These are phyloP conservation scores for Choloepus didactylus DNA, from an alignment of 2,797 vertebrate species.

Conservation along the genomic window DNA sequence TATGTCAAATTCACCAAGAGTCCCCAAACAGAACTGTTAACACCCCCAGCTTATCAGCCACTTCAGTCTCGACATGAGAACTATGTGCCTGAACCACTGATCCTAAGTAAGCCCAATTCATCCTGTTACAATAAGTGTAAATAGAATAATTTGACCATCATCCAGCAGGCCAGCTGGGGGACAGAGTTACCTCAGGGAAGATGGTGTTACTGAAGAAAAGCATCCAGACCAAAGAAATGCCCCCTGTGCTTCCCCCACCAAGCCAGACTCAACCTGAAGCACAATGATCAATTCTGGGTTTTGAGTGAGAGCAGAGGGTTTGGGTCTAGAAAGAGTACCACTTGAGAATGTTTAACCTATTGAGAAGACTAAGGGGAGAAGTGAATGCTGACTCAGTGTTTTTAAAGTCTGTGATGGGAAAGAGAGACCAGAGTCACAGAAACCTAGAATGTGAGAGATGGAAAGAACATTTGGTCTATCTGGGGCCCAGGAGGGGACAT, in stretches of 20 bases:
- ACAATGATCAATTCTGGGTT: background rate
- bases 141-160: background rate
- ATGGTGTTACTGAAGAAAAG: background rate
- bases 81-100: background rate
- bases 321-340: background rate
- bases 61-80: background rate
- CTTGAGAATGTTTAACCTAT: background rate
- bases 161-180: background rate
- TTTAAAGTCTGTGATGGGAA: background rate
- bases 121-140: background rate
- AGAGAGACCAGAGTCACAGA: conserved; percentile 17
- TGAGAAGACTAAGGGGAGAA: background rate
- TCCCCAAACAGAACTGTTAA: background rate
- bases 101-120: background rate
- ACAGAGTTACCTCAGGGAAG: background rate
- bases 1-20: background rate
- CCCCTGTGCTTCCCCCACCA: background rate
- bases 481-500: background rate
- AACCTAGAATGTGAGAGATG: background rate
- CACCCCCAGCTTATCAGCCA: background rate
- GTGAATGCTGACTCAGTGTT: background rate
- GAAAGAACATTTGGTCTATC: background rate
- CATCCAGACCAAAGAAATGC: background rate
- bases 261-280: background rate
- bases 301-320: background rate